phyloP scores from a whole-genome alignment of 2,888 invertebrate genomes.

The Eupithecia exiguata region DNA sequence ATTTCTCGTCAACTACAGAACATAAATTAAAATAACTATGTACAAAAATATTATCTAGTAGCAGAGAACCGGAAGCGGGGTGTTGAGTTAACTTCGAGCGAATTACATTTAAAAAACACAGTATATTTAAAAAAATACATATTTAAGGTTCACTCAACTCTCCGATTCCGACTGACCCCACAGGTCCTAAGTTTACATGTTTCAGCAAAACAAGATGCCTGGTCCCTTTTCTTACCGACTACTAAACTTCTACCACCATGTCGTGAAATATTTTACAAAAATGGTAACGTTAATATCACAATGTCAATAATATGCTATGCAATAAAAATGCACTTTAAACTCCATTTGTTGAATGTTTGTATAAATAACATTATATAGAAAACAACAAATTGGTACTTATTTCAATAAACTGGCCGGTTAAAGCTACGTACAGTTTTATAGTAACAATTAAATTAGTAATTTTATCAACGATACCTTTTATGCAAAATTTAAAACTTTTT shows the following conservation, averaged over 20 bases:
- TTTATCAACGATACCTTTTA: slow-evolving; percentile 9
- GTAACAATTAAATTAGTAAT: not conserved
- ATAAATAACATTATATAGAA: not conserved
- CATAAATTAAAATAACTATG: slow-evolving; percentile 63
- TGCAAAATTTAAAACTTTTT: not conserved
- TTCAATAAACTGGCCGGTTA: not conserved
- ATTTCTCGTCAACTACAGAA: slow-evolving; percentile 52
- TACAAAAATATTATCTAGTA: slow-evolving; percentile 51
- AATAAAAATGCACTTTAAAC: slow-evolving; percentile 14
- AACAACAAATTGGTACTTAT: not conserved
- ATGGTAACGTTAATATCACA: slow-evolving; percentile 43
- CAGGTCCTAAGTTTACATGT: slow-evolving; percentile 25
- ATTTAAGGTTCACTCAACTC: not conserved
- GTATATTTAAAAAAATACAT: not conserved
- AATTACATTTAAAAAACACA: no score
- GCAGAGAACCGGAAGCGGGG: slow-evolving; percentile 1
- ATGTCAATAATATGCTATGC: slow-evolving; percentile 13
- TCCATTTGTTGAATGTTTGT: not conserved
- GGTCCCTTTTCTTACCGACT: slow-evolving; percentile 47
- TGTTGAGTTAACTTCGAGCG: not conserved
- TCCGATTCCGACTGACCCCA: not conserved
- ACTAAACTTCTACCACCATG: slow-evolving; percentile 66
- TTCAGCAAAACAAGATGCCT: slow-evolving; percentile 59
- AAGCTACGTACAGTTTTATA: not conserved
- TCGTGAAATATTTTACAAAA: slow-evolving; percentile 37